Conservation (phyloP, 2,113 vertebrate species). For the Uria lomvia region DNA sequence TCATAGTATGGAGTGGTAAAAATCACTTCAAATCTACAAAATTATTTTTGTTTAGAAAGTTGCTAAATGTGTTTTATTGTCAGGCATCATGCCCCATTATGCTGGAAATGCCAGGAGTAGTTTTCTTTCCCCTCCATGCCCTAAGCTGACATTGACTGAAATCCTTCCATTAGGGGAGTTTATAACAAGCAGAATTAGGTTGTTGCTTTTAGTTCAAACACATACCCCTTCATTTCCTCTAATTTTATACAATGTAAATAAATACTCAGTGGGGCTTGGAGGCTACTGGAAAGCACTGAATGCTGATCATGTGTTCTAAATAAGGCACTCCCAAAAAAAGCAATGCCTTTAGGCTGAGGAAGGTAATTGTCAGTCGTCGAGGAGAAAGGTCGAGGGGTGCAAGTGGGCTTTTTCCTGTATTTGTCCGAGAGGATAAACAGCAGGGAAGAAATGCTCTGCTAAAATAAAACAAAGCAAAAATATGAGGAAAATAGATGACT, state of each 20-base stretch:
- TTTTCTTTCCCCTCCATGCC: neutral
- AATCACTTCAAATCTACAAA: neutral
- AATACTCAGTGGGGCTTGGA: constrained; percentile 70
- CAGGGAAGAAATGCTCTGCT: constrained; percentile 57
- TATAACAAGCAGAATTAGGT: constrained; percentile 46
- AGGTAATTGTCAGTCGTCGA: constrained; percentile 71
- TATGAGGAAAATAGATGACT: constrained; percentile 40
- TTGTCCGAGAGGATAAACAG: constrained; percentile 75
- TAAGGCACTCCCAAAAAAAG: constrained; percentile 74
- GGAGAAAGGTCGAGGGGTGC: constrained; percentile 74
- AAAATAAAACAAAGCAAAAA: constrained; percentile 59
- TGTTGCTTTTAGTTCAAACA: constrained; percentile 68
- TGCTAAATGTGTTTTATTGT: constrained; percentile 55
- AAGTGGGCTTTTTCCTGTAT: constrained; percentile 81
- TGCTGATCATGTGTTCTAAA: constrained; percentile 77
- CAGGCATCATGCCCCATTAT: constrained; percentile 56
- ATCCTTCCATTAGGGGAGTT: constrained; percentile 65
- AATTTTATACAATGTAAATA: constrained; percentile 80
- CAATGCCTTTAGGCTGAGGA: constrained; percentile 75
- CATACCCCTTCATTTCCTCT: constrained; percentile 78
- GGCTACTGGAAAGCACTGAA: constrained; percentile 73
- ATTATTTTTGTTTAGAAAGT: constrained; percentile 37
- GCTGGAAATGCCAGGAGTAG: constrained; percentile 63
- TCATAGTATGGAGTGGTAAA: neutral
- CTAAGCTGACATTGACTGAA: constrained; percentile 69